Conservation (phyloP, 2,113 vertebrate species). For the Lutjanus erythropterus region DNA sequence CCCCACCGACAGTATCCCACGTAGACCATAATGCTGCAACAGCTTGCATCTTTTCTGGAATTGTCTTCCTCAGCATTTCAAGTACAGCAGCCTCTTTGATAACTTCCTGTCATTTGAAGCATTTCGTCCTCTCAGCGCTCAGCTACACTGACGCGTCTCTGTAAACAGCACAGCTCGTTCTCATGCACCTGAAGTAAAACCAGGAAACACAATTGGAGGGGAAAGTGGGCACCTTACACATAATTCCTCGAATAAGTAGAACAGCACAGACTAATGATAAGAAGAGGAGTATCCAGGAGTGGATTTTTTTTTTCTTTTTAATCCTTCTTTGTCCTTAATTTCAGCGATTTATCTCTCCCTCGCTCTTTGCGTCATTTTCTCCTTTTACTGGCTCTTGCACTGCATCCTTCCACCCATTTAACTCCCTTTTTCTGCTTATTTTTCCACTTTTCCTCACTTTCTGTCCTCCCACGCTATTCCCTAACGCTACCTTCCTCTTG, state of each 20-base stretch:
- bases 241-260: constrained; percentile 44
- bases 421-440: constrained; percentile 25
- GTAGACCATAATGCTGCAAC: constrained; percentile 1
- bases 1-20: not conserved
- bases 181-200: constrained; percentile 5
- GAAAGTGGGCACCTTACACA: not conserved
- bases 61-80: constrained; percentile 13
- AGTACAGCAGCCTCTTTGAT: constrained; percentile 16
- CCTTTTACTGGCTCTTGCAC: constrained; percentile 21
- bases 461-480: constrained; percentile 41
- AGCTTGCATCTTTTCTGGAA: constrained; percentile 18
- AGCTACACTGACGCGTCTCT: not conserved
- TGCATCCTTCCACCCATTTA: constrained; percentile 12
- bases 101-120: constrained; percentile 10
- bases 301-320: constrained; percentile 8
- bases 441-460: constrained; percentile 42
- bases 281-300: constrained; percentile 7
- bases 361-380: constrained; percentile 39
- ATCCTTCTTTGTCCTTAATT: constrained; percentile 61
- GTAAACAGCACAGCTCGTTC: not conserved
- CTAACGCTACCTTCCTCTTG: not conserved
- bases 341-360: constrained; percentile 25
- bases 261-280: constrained; percentile 22
- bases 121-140: constrained; percentile 5
- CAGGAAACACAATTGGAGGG: not conserved